Base-by-base conservation (phyloP, 2,797 vertebrate species). In the Sebastes itinus region DNA sequence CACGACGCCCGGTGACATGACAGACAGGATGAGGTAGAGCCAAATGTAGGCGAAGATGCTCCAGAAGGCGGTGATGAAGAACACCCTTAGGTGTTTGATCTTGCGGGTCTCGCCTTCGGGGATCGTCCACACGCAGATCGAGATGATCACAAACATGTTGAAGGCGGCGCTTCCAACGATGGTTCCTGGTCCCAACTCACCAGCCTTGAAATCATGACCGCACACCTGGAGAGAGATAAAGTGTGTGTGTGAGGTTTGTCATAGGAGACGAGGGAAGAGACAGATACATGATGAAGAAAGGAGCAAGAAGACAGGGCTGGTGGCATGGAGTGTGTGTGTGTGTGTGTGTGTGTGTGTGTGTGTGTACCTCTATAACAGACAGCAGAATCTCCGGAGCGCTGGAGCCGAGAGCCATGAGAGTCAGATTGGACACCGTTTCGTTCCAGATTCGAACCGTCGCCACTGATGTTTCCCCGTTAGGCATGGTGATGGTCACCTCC, bases 71-170 rank as follows among this genome's bases (percentile, higher is more conserved):
- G 97, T 97, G 94, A 98, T 97, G 25, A 97, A 98, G 94, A 98
- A 98, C 72, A 98, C 97, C 0, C 97, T 25, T 27, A 97, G 89
- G 92, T 98, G 97, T 16, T 97, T 97, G 95, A 98, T 98, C 85
- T 94, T 95, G 2, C 97, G 96, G 42, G 92, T 87, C 91, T 98
- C 95, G 0, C 96, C 96, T 0, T 92, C 92, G 0, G 97, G 97
- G 85, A 98, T 96, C 68, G 95, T 95, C 32, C 97, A 98, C 42
- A 98, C 94, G 6, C 97, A 98, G 18, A 98, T 91, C 0, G 94
- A 97, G 0, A 98, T 94, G 89, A 98, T 97, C 85, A 98, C 97
- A 2, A 98, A 98, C 97, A 98, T 98, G 94, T 98, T 98, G 94
- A 98, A 98, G 89, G 97, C 97, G 0, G 97, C 97, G 2, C 97